Base-by-base conservation (phyloP, 2,888 invertebrate genomes). In the Trichopria drosophilae region DNA sequence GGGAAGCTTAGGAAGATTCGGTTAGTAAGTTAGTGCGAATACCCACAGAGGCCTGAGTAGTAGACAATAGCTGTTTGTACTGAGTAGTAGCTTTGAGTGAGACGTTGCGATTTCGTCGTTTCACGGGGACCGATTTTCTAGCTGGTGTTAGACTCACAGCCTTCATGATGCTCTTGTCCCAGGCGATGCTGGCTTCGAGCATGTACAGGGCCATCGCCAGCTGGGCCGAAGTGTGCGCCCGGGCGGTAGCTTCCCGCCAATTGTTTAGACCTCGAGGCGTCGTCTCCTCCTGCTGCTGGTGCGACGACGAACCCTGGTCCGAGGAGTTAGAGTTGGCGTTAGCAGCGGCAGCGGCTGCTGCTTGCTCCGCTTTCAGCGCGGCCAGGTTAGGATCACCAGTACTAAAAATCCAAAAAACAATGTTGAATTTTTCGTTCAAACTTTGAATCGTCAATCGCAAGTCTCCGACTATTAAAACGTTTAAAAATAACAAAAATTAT, bases 91-190 rank as follows among this genome's bases (percentile, higher is more conserved):
- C 66, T 71, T 72, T 73, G 71, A 71, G 71, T 70, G 73, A 72
- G 73, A 72, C 70, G 69, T 68, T 69, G 73, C 73, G 72, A 65
- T 73, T 73, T 72, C 70, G 71, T 66, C 69, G 72, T 68, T 71
- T 72, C 66, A 71, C 68, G 72, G 70, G 69, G 68, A 68, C 64
- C 63, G 71, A 66, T 65, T 73, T 73, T 73, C 70, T 72, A 73
- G 72, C 72, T 71, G 69, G 66, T 64, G 68, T 69, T 65, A 66
- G 73, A 87, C 92, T 86, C 82, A 96, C 95, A 80, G 96, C 97
- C 84, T 96, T 95, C 96, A 98, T 96, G 71, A 96, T 92, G 79
- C 95, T 95, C 80, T 96, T 95, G 79, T 98, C 97, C 98, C 98
- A 98, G 28, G 96, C 95, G 65, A 98, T 92, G 72, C 89, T 90